Evolutionary conservation across 92 coral and sea anemone species (phyloP), one percentile per base, ranked within the genome.

Genomic region (Porites divaricata): DNA sequence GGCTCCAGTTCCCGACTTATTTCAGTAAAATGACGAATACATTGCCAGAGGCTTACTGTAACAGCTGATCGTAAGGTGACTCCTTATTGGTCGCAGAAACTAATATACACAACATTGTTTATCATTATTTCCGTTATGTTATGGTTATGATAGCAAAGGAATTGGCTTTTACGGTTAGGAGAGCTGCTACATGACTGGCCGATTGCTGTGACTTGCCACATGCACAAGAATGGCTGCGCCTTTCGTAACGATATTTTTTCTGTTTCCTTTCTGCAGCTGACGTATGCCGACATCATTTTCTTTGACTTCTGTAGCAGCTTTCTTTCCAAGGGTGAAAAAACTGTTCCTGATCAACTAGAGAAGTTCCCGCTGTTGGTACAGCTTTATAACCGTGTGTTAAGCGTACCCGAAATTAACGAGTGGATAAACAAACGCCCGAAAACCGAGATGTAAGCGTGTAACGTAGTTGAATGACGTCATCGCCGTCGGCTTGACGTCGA

Each of bases 381-480:
- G 2, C 78, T 58, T 71, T 81, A 81, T 63, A 81, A 81, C 8
- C 86, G 86, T 15, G 70, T 81, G 35, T 16, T 81, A 12, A 62
- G 45, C 22, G 71, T 58, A 8, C 86, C 86, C 11, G 78, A 50
- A 48, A 81, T 81, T 14, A 81, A 71, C 23, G 70, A 56, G 57
- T 81, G 86, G 86, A 10, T 81, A 57, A 67, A 45, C 58, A 61
- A 58, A 35, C 86, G 86, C 21, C 78, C 78, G 9, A 57, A 70
- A 54, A 54, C 59, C 59, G 59, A 54, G 16, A 11, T 54, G 12
- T 54, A 15, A 54, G 59, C 59, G 16, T 54, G 59, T 54, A 15
- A 11, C 16, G 59, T 54, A 9, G 59, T 11, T 11, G 16, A 54
- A 54, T 15, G 59, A 11, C 59, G 45, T 35, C 45, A 35, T 35